Base-by-base conservation (phyloP, 2,888 invertebrate species). In the Shargacucullia verbasci region DNA sequence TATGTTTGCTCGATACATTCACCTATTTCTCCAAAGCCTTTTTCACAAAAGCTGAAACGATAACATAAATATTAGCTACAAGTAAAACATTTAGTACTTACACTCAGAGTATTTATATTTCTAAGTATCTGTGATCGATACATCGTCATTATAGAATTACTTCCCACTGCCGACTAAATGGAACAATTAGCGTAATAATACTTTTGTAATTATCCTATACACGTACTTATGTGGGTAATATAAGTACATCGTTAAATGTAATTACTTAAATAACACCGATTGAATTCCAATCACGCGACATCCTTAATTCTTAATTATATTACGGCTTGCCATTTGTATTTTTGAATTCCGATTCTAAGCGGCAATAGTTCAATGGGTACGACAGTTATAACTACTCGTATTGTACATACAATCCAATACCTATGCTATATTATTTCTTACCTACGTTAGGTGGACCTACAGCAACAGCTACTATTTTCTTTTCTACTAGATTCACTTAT, bases 211-310 rank as follows among this genome's bases (percentile, higher is more conserved):
- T 56, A 59, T 40, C 34, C 43, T 47, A 39, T 46, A 14, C 14
- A 48, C n/a, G 29, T 53, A 33, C 13, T 15, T 13, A 46, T 33
- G 9, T 29, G 20, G 6, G 43, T 52, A 53, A 40, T 35, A 29
- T 62, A 13, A 4, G 20, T 20, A 20, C 33, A 11, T 55, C 39
- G 25, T 37, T 44, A 25, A 34, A 13, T n/a, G 38, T 62, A 67
- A 71, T 70, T 67, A 52, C 47, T 37, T 44, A 63, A 64, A n/a
- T 64, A 35, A 60, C 43, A 56, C 47, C 40, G 41, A 41, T 57
- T 31, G 34, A 15, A 50, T 37, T 33, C 14, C 14, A 13, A 20
- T 59, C 62, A 68, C 41, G 59, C 59, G 40, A 66, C 41, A 66
- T 52, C 39, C 31, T 66, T 59, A 62, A 62, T 62, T 50, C 44